These are phyloP conservation scores for Lasiurus borealis DNA, from an alignment of 2,113 vertebrate genomes.

Conservation along the genomic window DNA sequence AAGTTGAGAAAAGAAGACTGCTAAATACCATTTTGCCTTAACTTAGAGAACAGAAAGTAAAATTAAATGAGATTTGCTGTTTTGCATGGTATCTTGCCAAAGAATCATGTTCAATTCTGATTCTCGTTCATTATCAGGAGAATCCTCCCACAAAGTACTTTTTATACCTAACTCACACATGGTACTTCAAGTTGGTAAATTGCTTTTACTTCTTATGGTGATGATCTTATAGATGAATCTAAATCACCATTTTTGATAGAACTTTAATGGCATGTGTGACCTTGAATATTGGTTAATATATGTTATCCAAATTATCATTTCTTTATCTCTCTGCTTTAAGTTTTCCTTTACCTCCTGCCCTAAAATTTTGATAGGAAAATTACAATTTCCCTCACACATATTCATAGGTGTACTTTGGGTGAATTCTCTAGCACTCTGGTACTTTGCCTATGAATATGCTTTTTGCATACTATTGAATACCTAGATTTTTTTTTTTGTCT, in stretches of 20 bases:
- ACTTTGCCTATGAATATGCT: background rate
- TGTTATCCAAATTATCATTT: slow-evolving; percentile 37
- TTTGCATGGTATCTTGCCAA: slow-evolving; percentile 58
- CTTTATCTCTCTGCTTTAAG: background rate
- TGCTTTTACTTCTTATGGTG: slow-evolving; percentile 4
- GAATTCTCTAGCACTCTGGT: background rate
- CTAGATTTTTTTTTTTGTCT: background rate
- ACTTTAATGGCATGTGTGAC: background rate
- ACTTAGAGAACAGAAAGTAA: slow-evolving; percentile 43
- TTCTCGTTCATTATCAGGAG: slow-evolving; percentile 27
- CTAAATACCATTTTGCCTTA: background rate
- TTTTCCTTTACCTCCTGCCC: background rate
- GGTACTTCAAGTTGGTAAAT: slow-evolving; percentile 39
- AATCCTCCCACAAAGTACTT: background rate
- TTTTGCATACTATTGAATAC: background rate
- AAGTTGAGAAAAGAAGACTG: slow-evolving; percentile 52
- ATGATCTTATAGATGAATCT: slow-evolving; percentile 23
- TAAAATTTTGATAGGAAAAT: slow-evolving; percentile 34
- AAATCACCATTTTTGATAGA: slow-evolving; percentile 8
- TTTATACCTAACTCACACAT: slow-evolving; percentile 46
- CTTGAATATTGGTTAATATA: background rate
- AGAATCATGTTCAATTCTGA: slow-evolving; percentile 10
- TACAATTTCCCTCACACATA: background rate
- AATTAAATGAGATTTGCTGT: slow-evolving; percentile 30
- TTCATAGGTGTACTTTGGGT: background rate